A percentile compares a stretch with the other conserved stretches of the same genome.
These are phyloP conservation scores for Xenotilapia longispinis DNA, from an alignment of 2,113 vertebrate species.

Conservation along the genomic window DNA sequence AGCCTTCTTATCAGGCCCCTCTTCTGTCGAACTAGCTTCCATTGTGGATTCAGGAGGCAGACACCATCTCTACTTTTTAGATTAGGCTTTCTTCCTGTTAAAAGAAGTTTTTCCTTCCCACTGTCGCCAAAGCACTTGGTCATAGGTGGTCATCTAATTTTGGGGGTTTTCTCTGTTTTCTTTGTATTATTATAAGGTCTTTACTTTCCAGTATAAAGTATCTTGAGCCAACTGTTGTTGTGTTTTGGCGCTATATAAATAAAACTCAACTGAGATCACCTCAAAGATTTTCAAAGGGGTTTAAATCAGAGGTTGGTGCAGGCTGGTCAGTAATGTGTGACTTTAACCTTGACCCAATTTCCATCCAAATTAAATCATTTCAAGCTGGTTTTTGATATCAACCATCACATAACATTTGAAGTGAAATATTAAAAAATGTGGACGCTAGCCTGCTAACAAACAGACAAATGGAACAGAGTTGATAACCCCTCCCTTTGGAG, in stretches of 20 bases:
- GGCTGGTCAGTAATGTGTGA: background rate
- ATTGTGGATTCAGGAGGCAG: background rate
- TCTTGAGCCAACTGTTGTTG: background rate
- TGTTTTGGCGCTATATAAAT: background rate
- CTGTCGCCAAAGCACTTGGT: background rate
- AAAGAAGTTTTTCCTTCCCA: background rate
- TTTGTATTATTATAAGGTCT: background rate
- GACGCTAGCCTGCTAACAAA: background rate
- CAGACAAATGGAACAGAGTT: background rate
- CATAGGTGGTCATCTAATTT: background rate
- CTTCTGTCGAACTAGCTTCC: background rate
- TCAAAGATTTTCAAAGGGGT: background rate
- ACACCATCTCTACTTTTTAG: background rate
- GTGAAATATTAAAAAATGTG: background rate
- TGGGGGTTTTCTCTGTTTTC: background rate
- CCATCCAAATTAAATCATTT: background rate
- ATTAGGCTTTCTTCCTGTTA: background rate
- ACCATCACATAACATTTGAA: background rate
- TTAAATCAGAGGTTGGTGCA: background rate
- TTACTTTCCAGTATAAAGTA: background rate
- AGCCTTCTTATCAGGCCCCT: background rate
- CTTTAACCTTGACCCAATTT: background rate
- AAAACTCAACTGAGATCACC: background rate
- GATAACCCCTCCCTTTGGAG: background rate
- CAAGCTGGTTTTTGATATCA: background rate